Evolutionary conservation across 2,888 invertebrate species (phyloP).

Genomic region (Xestoiulus laeticollis): DNA sequence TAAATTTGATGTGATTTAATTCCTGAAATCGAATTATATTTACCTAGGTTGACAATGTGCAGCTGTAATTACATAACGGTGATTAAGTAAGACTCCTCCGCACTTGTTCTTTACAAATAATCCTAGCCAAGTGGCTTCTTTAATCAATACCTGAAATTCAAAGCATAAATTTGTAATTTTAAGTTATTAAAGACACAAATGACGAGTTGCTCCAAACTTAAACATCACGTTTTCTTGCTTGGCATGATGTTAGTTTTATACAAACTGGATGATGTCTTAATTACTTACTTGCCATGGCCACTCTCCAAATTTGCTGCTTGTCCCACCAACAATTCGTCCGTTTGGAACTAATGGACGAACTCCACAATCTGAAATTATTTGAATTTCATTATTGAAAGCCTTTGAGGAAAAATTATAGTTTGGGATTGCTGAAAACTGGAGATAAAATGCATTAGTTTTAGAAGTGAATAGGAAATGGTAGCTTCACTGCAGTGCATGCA

Average conservation of each 20-base stretch:
- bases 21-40: conserved; percentile 55
- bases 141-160: conserved; percentile 73
- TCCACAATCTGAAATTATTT: conserved; percentile 77
- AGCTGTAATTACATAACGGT: conserved; percentile 86
- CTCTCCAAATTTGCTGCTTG: conserved; percentile 83
- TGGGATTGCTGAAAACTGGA: too few relatives aligned
- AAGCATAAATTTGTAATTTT: too few relatives aligned
- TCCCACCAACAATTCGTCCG: conserved; percentile 89
- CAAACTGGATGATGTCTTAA: too few relatives aligned
- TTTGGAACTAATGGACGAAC: conserved; percentile 76
- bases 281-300: conserved; percentile 85
- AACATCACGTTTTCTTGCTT: too few relatives aligned
- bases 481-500: too few relatives aligned
- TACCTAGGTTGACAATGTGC: conserved; percentile 96
- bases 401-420: not conserved
- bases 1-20: too few relatives aligned
- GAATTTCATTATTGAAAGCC: not conserved
- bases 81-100: conserved; percentile 91
- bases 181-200: too few relatives aligned
- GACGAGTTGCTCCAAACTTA: too few relatives aligned
- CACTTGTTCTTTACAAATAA: conserved; percentile 95
- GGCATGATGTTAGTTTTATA: too few relatives aligned
- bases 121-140: conserved; percentile 92
- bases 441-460: not conserved
- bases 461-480: too few relatives aligned